A percentile compares a stretch with the other conserved stretches of the same genome.
phyloP scores from a whole-genome alignment of 1,140 invertebrate species.

The Drosophila leontia region DNA sequence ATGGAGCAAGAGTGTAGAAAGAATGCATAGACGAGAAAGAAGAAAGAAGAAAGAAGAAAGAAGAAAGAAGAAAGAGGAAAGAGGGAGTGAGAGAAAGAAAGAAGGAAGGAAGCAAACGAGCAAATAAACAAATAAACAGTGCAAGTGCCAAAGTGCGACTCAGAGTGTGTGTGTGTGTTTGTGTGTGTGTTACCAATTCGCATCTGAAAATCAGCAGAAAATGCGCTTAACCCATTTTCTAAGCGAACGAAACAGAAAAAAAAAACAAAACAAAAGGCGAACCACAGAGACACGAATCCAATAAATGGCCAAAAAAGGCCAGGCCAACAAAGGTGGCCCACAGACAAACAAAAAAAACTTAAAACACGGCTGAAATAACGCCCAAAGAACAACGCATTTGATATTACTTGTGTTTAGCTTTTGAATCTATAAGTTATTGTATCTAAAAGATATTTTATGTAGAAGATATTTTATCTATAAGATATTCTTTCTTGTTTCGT shows the following conservation, averaged over 20 bases:
- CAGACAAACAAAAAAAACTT: background rate
- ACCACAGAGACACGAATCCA: slow-evolving; percentile 40
- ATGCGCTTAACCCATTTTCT: slow-evolving; percentile 75
- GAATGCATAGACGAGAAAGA: slow-evolving; percentile 13
- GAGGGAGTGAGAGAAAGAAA: slow-evolving; percentile 15
- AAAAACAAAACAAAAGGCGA: slow-evolving; percentile 10
- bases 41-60: slow-evolving; percentile 11
- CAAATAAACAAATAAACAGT: slow-evolving; percentile 48
- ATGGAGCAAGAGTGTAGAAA: slow-evolving; percentile 58
- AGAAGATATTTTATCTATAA: background rate
- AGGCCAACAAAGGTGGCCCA: background rate
- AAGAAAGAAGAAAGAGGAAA: slow-evolving; percentile 13
- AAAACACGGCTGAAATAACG: slow-evolving; percentile 1
- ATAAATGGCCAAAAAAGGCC: slow-evolving; percentile 44
- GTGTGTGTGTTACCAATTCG: slow-evolving; percentile 54
- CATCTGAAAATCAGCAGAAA: slow-evolving; percentile 31
- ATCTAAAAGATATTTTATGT: background rate
- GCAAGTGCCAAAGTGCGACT: slow-evolving; percentile 62
- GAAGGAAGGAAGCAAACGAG: slow-evolving; percentile 25
- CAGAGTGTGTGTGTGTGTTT: slow-evolving; percentile 17
- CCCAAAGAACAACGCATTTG: slow-evolving; percentile 4
- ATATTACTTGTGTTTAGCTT: background rate
- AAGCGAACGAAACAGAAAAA: slow-evolving; percentile 24
- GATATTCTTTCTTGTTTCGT: background rate
- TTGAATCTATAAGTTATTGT: background rate